Conservation (phyloP, 2,888 invertebrate species). For the Parelbella ahira region DNA sequence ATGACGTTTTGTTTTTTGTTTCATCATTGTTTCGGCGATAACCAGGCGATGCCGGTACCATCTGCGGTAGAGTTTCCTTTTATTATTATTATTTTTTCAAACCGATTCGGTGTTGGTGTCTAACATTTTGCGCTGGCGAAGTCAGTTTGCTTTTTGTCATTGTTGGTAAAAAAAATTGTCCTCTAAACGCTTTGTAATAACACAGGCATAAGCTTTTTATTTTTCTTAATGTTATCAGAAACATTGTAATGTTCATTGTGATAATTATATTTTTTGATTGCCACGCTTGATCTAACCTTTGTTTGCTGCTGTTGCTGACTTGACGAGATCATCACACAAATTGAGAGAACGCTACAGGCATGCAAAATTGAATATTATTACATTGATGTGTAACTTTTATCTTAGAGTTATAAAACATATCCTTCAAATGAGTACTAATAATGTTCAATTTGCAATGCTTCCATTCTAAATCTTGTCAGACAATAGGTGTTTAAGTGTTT, state of each 20-base stretch:
- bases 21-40: slow-evolving; percentile 71
- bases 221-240: too few relatives aligned
- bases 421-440: too few relatives aligned
- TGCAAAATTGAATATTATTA: slow-evolving; percentile 1
- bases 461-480: not conserved
- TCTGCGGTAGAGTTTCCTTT: slow-evolving; percentile 83
- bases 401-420: too few relatives aligned
- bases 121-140: slow-evolving; percentile 31
- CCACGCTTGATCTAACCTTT: too few relatives aligned
- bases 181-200: too few relatives aligned
- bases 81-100: slow-evolving; percentile 51
- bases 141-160: not conserved
- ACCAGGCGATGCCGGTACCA: slow-evolving; percentile 85
- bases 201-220: too few relatives aligned
- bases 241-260: too few relatives aligned
- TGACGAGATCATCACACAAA: not conserved
- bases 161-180: too few relatives aligned
- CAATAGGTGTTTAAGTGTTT: too few relatives aligned
- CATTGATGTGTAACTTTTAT: not conserved
- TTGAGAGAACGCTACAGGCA: not conserved
- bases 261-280: too few relatives aligned
- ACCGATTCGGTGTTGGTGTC: slow-evolving; percentile 45
- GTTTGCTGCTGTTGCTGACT: not conserved
- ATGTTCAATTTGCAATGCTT: slow-evolving; percentile 3
- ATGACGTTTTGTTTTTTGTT: slow-evolving; percentile 66